phyloP scores from a whole-genome alignment of 2,888 invertebrate species.

The Eristalis pertinax region DNA sequence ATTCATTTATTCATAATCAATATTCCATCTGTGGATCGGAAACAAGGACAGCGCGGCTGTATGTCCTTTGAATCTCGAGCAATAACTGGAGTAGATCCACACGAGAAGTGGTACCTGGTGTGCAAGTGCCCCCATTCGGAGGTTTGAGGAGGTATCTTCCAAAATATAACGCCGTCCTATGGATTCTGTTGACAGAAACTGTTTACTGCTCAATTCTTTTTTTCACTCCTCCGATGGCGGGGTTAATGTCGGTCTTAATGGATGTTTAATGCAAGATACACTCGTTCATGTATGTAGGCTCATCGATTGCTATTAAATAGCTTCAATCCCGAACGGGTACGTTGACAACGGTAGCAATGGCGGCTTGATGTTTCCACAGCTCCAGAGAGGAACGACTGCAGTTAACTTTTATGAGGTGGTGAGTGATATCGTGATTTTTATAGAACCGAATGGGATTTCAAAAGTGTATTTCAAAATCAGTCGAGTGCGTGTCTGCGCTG shows the following conservation, averaged over 20 bases:
- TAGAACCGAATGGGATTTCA: conserved; percentile 17
- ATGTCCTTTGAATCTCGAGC: conserved; percentile 3
- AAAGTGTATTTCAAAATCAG: conserved; percentile 1
- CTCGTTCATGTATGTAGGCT: background rate
- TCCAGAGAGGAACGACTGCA: background rate
- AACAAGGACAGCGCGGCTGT: background rate
- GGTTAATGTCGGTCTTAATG: conserved; percentile 21
- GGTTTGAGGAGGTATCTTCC: background rate
- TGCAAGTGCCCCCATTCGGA: background rate
- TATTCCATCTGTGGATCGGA: conserved; percentile 36
- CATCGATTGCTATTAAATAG: conserved; percentile 30
- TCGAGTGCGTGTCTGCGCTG: background rate
- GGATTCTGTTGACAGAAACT: conserved; percentile 37
- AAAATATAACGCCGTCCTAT: background rate
- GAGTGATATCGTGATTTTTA: conserved; percentile 36
- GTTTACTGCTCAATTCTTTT: conserved; percentile 33
- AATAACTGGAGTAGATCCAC: background rate
- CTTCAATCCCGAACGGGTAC: background rate
- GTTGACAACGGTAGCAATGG: background rate
- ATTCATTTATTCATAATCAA: conserved; percentile 40
- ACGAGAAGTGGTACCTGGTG: background rate
- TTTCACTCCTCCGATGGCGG: background rate
- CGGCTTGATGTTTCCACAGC: background rate
- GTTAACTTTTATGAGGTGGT: conserved; percentile 42
- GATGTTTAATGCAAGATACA: conserved; percentile 36